These are phyloP conservation scores for Tringa solitaria DNA, from an alignment of 2,113 vertebrate species.

Conservation along the genomic window DNA sequence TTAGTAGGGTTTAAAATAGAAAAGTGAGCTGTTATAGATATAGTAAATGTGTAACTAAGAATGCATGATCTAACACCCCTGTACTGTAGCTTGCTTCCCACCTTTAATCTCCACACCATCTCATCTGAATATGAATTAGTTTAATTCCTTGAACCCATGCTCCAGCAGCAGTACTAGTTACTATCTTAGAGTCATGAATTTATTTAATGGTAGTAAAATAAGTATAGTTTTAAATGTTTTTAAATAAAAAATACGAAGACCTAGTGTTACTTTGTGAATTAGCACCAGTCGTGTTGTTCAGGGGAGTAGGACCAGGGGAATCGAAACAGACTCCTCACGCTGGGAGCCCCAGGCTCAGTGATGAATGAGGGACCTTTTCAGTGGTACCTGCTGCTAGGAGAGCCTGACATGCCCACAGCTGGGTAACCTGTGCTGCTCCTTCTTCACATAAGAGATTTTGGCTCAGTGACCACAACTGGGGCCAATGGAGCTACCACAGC, in stretches of 20 bases:
- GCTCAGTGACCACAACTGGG: not conserved
- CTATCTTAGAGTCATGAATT: not conserved
- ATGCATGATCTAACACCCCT: not conserved
- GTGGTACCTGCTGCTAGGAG: not conserved
- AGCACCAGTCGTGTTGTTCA: not conserved
- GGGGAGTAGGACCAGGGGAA: not conserved
- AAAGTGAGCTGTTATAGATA: constrained; percentile 37
- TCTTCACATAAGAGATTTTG: not conserved
- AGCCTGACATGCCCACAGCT: fast-evolving
- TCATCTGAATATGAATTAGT: not conserved
- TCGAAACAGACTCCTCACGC: not conserved
- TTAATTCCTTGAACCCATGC: not conserved
- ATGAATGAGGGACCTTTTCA: not conserved
- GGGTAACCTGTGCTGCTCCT: not conserved
- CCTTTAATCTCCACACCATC: not conserved
- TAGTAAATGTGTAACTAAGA: constrained; percentile 37
- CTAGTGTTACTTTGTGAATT: not conserved
- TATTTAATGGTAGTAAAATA: not conserved
- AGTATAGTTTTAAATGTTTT: not conserved
- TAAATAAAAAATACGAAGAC: not conserved
- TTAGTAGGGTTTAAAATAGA: constrained; percentile 48
- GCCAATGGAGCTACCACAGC: not conserved
- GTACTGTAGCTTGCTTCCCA: not conserved
- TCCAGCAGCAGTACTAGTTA: not conserved
- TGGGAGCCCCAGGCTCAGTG: not conserved